Evolutionary conservation across 2,797 vertebrate genomes (phyloP), one percentile per base, ranked within the genome.

Genomic region (Fringilla coelebs): DNA sequence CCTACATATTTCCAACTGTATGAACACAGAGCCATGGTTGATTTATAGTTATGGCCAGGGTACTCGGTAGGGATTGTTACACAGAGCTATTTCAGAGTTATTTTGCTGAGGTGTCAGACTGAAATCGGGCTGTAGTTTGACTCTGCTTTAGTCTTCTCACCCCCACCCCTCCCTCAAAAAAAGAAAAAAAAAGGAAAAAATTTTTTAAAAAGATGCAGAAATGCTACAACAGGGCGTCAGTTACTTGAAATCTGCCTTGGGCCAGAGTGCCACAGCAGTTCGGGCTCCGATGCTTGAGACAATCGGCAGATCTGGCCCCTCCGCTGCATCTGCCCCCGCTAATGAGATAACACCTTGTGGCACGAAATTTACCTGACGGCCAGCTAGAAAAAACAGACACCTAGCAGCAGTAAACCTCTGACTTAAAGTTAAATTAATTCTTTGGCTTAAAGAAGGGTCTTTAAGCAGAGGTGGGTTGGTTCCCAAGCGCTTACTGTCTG

Each of bases 31-130:
- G 85, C 85, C 93, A 61, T 0, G 4, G 72, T 7, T 96, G 94
- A 97, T 96, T 97, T 97, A 96, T 95, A 95, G 93, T 85, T 79
- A 83, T 13, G 43, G 70, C 70, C 89, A 73, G 77, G 74, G 93
- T 86, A 94, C 96, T 96, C 78, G 17, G 95, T 94, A 96, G 90
- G 80, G 95, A 89, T 95, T 93, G 95, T 93, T 97, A 96, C 67
- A 1, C 81, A 80, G 91, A 96, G 63, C 76, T 94, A 82, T 95
- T 96, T 95, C 94, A 73, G 73, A 93, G 95, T 95, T 95, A 85
- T 96, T 97, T 95, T 7, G 4, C 94, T 29, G 73, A 96, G 95
- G 96, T 97, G 97, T 96, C 93, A 85, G 96, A 77, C 96, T 93
- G 95, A 94, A 85, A 96, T 90, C 11, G 1, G 93, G 82, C 94